Evolutionary conservation across 2,888 invertebrate species (phyloP).

Genomic region (Ormyrus labotus): DNA sequence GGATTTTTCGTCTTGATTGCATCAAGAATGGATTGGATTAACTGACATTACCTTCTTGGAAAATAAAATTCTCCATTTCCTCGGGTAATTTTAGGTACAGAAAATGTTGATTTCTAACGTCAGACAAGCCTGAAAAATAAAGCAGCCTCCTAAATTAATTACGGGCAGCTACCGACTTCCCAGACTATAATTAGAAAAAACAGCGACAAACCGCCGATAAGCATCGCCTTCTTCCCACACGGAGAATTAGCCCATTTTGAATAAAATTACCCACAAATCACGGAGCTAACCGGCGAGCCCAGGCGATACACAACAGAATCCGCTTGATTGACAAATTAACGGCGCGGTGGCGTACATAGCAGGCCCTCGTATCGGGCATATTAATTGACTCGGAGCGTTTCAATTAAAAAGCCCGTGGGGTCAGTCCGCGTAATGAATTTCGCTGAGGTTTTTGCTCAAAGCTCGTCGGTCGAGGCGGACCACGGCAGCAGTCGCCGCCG

Average conservation of each 20-base stretch:
- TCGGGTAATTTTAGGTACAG: no score
- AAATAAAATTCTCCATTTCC: no score
- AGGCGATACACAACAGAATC: slow-evolving; percentile 11
- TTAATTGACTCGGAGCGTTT: slow-evolving; percentile 45
- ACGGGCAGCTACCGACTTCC: no score
- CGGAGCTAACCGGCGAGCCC: slow-evolving; percentile 13
- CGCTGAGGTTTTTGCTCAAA: slow-evolving; percentile 29
- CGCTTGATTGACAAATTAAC: slow-evolving; percentile 51
- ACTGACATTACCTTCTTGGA: no score
- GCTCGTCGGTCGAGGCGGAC: slow-evolving; percentile 9
- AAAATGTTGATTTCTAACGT: no score
- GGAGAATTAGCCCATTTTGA: slow-evolving; percentile 39
- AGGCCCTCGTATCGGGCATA: slow-evolving; percentile 17
- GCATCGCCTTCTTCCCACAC: slow-evolving; percentile 10
- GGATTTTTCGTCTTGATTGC: no score
- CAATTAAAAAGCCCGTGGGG: slow-evolving; percentile 48
- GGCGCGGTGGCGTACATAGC: not conserved
- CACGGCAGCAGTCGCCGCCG: slow-evolving; percentile 8
- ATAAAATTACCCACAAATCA: slow-evolving; percentile 51
- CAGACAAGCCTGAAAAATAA: no score
- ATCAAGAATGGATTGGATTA: no score
- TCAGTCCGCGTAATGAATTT: slow-evolving; percentile 47
- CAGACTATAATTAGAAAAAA: no score
- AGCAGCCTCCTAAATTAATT: no score
- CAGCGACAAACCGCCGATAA: no score